phyloP scores from a whole-genome alignment of 2,797 vertebrate genomes.

The Meriones psammophilus region DNA sequence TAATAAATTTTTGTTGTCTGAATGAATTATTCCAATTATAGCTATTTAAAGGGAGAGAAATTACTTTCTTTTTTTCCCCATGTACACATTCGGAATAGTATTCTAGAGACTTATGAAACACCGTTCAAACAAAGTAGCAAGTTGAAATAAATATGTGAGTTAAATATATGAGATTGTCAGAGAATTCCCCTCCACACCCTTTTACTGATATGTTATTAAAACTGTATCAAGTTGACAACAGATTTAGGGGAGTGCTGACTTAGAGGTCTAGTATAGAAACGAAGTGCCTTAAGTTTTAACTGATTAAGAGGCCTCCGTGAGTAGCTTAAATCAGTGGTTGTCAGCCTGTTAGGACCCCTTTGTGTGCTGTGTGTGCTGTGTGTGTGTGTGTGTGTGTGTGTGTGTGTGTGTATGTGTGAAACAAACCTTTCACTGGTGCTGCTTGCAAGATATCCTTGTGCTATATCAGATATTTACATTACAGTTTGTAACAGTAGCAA shows the following conservation, averaged over 20 bases:
- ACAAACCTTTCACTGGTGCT: not conserved
- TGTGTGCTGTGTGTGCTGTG: too few relatives aligned
- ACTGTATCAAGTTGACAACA: slow-evolving; percentile 21
- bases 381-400: not conserved
- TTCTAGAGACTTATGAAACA: not conserved
- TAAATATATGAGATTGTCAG: not conserved
- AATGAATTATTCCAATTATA: slow-evolving; percentile 29
- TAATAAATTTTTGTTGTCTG: slow-evolving; percentile 44
- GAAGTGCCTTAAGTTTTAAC: not conserved
- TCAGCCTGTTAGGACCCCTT: too few relatives aligned
- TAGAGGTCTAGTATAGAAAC: not conserved
- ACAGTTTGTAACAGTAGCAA: not conserved
- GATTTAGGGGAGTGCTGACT: not conserved
- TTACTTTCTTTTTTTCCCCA: not conserved
- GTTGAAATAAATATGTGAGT: not conserved
- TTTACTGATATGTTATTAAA: not conserved
- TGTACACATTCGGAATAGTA: not conserved
- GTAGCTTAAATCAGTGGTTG: too few relatives aligned
- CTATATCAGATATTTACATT: not conserved
- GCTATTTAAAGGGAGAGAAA: slow-evolving; percentile 24
- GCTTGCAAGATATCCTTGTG: not conserved
- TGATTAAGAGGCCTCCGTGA: not conserved
- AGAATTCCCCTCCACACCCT: not conserved
- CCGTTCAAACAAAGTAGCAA: not conserved
- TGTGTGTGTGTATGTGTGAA: not conserved